Conservation (phyloP, 1,140 invertebrate genomes). For the Drosophila carrolli region DNA sequence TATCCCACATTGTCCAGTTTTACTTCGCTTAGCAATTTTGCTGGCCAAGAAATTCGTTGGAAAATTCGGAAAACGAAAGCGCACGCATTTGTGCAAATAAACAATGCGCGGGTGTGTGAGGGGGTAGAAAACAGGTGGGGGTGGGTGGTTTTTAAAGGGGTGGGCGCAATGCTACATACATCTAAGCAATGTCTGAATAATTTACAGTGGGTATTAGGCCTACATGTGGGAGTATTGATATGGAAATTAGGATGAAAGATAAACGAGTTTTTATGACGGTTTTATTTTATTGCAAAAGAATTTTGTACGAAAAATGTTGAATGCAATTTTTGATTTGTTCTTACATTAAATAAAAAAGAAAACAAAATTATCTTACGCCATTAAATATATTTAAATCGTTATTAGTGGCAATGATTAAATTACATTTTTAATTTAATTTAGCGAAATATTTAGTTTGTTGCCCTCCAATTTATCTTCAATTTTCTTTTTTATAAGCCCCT, state of each 20-base stretch:
- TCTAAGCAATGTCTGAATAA: conserved; percentile 16
- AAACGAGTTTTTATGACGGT: neutral
- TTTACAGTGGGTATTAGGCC: conserved; percentile 13
- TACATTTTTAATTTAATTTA: no score
- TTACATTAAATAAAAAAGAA: neutral
- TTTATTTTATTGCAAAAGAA: neutral
- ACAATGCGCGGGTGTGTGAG: conserved; percentile 45
- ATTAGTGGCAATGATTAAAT: no score
- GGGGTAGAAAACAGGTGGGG: conserved; percentile 35
- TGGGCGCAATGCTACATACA: conserved; percentile 8
- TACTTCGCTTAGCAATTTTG: conserved; percentile 55
- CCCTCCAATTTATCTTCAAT: neutral
- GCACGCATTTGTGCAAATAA: conserved; percentile 81
- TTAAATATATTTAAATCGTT: no score
- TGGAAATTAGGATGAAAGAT: conserved; percentile 1
- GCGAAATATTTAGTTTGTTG: no score
- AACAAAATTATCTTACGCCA: no score
- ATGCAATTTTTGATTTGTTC: neutral
- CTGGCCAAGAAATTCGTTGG: conserved; percentile 69
- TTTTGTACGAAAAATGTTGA: neutral
- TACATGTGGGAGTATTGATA: conserved; percentile 6
- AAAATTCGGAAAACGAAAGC: conserved; percentile 70
- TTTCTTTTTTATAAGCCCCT: conserved; percentile 10
- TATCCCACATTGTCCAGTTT: conserved; percentile 58
- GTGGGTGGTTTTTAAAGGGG: conserved; percentile 8